Evolutionary conservation across 2,888 invertebrate genomes (phyloP), one percentile per base, ranked within the genome.

Genomic region (Zaprionus lineosus): DNA sequence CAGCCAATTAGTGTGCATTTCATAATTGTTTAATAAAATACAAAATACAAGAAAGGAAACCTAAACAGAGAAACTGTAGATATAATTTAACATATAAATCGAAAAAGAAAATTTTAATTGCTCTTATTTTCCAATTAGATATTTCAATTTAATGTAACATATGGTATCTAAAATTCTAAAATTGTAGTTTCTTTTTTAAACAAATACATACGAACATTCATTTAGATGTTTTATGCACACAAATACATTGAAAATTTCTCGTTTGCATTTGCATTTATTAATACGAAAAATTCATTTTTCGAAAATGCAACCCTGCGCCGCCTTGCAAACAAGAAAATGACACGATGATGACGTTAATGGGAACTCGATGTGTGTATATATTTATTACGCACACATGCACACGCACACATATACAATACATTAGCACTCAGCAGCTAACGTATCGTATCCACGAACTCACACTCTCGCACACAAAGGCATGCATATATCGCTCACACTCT

Each of bases 281-380:
- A 76, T 79, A 68, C 56, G 52, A 72, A 58, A 61, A 36, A 36
- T 55, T 39, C 7, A 37, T 61, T 61, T 53, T 48, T 66, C 60
- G 34, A 71, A 77, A 83, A 79, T 79, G 79, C 79, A 79, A 83
- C 81, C 83, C 81, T 81, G 81, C 70, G 79, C 64, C 73, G 56
- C 41, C 60, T 63, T 62, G 75, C 84, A 75, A 78, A 79, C 76
- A 83, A 87, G 77, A 87, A 68, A 77, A 85, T 87, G 87, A 87
- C 87, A 86, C 76, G 87, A 88, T 88, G 87, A 88, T 88, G 87
- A 88, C 88, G 87, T 87, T 86, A 86, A 87, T 88, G 77, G 82
- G 78, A 81, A 76, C 78, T 86, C 48, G 60, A 50, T 61, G 61
- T 74, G 62, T 75, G 62, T 74, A 60, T 85, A 65, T 78, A 65